Base-by-base conservation (phyloP, 2,113 vertebrate species). In the Sinocyclocheilus maitianheensis region DNA sequence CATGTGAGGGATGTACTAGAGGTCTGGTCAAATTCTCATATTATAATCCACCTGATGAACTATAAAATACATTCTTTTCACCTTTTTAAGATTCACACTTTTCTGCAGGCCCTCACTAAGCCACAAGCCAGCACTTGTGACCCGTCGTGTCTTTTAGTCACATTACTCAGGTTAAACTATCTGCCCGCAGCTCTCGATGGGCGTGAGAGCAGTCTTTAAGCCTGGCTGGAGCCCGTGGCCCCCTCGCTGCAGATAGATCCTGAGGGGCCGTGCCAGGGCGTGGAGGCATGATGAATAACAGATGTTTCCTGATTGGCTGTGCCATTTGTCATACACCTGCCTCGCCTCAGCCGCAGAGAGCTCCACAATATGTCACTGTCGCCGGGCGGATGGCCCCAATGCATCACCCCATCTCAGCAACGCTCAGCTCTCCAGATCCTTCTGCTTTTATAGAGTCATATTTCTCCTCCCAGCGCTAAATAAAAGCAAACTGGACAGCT, bases 261-360 rank as follows among this genome's bases (percentile, higher is more conserved):
- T 8, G 37, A 34, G 80, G 77, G 58, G 58, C 63, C 24, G 77
- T 46, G 82, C 85, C 76, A 80, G 81, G 84, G 63, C 37, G 34
- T 10, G 83, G 30, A 77, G 63, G 55, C 75, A 85, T 90, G 89
- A 90, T 85, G 75, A 85, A 90, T 88, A 88, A 83, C 87, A 88
- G 83, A 88, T 90, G 89, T 85, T 87, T 82, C 82, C 83, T 82
- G 82, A 85, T 84, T 69, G 83, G 76, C 84, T 51, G 26, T 83
- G 85, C 83, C 65, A 90, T 90, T 90, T 72, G 87, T 90, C 85
- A 88, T 51, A 85, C 83, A 90, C 85, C 87, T 87, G 89, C 69
- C 89, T 76, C 58, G 75, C 37, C 77, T 30, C 55, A 81, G 75
- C 82, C 51, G 13, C 79, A 3, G 8, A 80, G 75, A 82, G 78